Conservation (phyloP, 2,797 vertebrate species). For the Gymnothorax javanicus region DNA sequence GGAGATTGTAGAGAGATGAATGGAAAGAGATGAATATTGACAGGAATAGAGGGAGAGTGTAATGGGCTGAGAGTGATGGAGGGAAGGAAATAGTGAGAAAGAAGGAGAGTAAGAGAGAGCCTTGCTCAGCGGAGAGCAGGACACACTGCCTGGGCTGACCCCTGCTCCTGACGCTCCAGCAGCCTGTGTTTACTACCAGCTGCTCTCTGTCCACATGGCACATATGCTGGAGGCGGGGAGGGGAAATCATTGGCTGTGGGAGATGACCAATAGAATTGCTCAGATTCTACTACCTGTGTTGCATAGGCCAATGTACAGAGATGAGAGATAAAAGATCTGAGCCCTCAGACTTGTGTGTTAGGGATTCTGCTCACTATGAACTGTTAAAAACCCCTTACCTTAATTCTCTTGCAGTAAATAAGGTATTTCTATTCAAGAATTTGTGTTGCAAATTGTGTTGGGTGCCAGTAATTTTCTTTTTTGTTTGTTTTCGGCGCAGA, state of each 20-base stretch:
- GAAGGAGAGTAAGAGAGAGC: neutral
- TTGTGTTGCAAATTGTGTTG: too few relatives aligned
- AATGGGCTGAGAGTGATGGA: neutral
- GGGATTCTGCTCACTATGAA: too few relatives aligned
- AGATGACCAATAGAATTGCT: neutral
- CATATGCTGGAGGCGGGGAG: neutral
- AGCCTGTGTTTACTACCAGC: neutral
- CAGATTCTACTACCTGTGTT: neutral
- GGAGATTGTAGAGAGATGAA: too few relatives aligned
- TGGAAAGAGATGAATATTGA: too few relatives aligned
- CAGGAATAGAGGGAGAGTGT: too few relatives aligned
- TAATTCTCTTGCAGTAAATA: neutral
- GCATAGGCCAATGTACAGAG: neutral
- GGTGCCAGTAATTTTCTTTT: neutral
- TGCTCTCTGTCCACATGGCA: constrained; percentile 16
- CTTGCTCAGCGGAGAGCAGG: neutral
- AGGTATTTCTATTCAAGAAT: neutral
- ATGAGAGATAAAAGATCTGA: neutral
- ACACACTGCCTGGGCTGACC: neutral
- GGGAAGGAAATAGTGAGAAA: neutral
- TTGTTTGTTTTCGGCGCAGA: neutral
- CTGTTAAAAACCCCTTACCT: neutral
- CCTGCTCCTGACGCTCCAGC: neutral
- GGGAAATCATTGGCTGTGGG: neutral
- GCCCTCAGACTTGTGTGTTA: neutral